These are phyloP conservation scores for Lepidonotus clava DNA, from an alignment of 2,888 invertebrate species.

Conservation along the genomic window DNA sequence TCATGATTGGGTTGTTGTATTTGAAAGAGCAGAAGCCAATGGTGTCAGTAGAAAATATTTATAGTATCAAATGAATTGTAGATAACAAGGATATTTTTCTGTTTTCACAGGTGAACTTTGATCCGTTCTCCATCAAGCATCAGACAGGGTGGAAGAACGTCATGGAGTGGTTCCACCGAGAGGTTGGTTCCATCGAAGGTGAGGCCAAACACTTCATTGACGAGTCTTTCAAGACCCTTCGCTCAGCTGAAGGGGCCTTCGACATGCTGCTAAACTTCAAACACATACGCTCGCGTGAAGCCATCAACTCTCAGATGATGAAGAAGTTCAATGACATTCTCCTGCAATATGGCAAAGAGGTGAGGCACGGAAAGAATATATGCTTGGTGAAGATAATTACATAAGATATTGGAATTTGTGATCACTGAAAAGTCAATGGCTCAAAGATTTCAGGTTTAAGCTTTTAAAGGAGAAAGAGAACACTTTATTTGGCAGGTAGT, in stretches of 20 bases:
- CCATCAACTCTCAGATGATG: constrained; percentile 87
- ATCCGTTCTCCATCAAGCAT: constrained; percentile 89
- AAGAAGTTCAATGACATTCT: constrained; percentile 92
- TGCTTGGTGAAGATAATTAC: too few species aligned
- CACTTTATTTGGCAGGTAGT: too few species aligned
- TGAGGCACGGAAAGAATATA: too few species aligned
- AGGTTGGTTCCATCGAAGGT: constrained; percentile 87
- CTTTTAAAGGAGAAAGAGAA: too few species aligned
- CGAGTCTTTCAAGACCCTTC: constrained; percentile 89
- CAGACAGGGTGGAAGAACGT: constrained; percentile 93
- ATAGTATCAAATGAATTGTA: too few species aligned
- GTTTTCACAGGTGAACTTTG: constrained; percentile 88
- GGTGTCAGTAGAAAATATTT: too few species aligned
- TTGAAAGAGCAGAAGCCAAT: too few species aligned
- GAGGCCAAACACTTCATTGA: constrained; percentile 93
- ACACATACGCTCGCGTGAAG: constrained; percentile 87
- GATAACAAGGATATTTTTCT: too few species aligned
- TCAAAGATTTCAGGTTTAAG: too few species aligned
- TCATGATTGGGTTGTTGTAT: too few species aligned
- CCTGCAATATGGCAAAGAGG: constrained; percentile 91
- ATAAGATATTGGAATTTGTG: too few species aligned
- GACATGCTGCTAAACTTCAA: constrained; percentile 90
- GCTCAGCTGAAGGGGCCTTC: constrained; percentile 91
- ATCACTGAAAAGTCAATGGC: too few species aligned
- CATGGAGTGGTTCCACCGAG: constrained; percentile 88